Percentiles rank a stretch among this genome's conserved stretches.
Conservation (phyloP, 2,888 invertebrate species). For the Scaptomyza caliginosa region DNA sequence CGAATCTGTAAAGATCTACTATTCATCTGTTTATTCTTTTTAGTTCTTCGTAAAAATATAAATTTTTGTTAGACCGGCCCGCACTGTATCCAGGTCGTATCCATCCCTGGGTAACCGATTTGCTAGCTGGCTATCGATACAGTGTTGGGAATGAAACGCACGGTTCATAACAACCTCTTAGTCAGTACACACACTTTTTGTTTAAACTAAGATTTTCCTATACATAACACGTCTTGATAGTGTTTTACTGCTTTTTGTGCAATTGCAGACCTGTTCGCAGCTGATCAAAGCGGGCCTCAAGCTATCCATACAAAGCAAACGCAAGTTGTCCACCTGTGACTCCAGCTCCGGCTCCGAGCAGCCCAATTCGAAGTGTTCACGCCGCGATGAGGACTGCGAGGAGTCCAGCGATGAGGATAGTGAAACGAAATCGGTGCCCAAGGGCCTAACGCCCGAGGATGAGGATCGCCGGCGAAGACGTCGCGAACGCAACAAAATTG, state of each 20-base stretch:
- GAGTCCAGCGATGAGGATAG: conserved; percentile 86
- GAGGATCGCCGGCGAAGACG: conserved; percentile 93
- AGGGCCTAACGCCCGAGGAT: conserved; percentile 93
- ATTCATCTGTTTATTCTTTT: no score
- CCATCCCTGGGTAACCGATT: no score
- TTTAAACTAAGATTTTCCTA: not conserved
- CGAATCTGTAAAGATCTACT: no score
- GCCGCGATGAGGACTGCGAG: conserved; percentile 82
- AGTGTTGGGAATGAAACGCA: no score
- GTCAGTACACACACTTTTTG: no score
- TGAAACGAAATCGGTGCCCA: conserved; percentile 82
- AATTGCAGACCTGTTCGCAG: conserved; percentile 91
- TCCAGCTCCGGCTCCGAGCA: conserved; percentile 85
- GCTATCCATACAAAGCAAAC: conserved; percentile 94
- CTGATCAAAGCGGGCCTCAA: conserved; percentile 96
- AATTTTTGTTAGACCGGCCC: no score
- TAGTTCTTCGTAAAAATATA: no score
- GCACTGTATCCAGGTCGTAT: no score
- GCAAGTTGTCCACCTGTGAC: conserved; percentile 90
- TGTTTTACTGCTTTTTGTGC: conserved; percentile 30
- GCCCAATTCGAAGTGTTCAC: conserved; percentile 84
- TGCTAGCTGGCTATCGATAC: no score
- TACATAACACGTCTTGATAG: not conserved
- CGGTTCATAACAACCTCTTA: no score
- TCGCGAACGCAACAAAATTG: conserved; percentile 96